Base-by-base conservation (phyloP, 2,113 vertebrate genomes). In the Saguinus imperator region DNA sequence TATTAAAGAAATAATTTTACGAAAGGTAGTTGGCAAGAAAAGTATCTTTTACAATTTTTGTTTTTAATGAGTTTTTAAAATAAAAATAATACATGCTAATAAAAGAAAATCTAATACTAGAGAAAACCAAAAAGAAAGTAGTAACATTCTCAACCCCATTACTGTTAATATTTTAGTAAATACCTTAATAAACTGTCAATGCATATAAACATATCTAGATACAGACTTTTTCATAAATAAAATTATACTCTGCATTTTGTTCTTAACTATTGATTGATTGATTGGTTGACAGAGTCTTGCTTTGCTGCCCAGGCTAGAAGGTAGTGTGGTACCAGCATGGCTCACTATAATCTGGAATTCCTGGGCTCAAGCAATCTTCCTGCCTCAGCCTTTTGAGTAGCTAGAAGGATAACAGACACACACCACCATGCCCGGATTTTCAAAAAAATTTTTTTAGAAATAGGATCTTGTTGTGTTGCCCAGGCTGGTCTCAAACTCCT, bases 131-230 rank as follows among this genome's bases (percentile, higher is more conserved):
- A 29, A n/a, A 58, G 29, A 13, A 86, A 45, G 52, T 68, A 94
- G 37, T 48, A 77, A 40, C 37, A 37, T 81, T 37, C 35, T 64
- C n/a, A 90, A n/a, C 12, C 20, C 23, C 3, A 82, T 48, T 37
- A 43, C n/a, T 57, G 18, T 66, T 93, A 72, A 29, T 52, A 86
- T 66, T 91, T 91, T 37, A 91, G 81, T 87, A 40, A 96, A 45
- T 25, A 90, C 66, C 91, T 91, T 45, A 91, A 64, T 75, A 50
- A 96, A 45, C 37, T 80, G 32, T 55, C 16, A 72, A 64, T 81
- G 23, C 32, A 48, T 45, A 73, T 52, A 79, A 89, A 70, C 9
- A 37, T 76, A 66, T 35, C 20, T 64, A 93, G 21, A 55, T 73
- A 45, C 8, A 70, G 35, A 61, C 18, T 61, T 61, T 57, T 66